These are phyloP conservation scores for Buceros bicornis DNA, from an alignment of 2,797 vertebrate species.

Conservation along the genomic window DNA sequence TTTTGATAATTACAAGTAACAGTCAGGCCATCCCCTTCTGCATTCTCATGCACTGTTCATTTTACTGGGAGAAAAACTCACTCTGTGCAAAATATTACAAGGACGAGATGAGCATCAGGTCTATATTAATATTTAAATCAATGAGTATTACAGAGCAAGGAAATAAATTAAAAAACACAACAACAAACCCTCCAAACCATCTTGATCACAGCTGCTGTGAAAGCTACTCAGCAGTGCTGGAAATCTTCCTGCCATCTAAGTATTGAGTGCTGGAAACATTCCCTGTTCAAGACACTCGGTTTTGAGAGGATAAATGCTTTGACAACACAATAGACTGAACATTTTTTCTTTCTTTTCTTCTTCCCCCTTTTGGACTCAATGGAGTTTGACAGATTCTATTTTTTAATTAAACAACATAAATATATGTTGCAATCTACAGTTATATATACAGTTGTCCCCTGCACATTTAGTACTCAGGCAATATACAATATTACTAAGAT, in stretches of 20 bases:
- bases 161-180: constrained; percentile 57
- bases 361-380: background rate
- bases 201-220: constrained; percentile 73
- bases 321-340: constrained; percentile 47
- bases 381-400: background rate
- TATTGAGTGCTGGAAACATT: constrained; percentile 55
- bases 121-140: constrained; percentile 58
- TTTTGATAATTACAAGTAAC: background rate
- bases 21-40: background rate
- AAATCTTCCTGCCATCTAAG: constrained; percentile 26
- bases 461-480: background rate
- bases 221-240: constrained; percentile 38
- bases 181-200: constrained; percentile 51
- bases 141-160: background rate
- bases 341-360: constrained; percentile 37
- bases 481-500: background rate
- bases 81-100: constrained; percentile 29
- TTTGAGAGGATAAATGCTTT: constrained; percentile 53
- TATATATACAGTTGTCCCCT: background rate
- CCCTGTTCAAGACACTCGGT: constrained; percentile 48
- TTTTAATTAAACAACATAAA: background rate
- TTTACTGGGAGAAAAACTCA: background rate
- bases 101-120: constrained; percentile 28
- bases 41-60: background rate
- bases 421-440: background rate